Percentiles rank a stretch among this genome's conserved stretches.
Evolutionary conservation across 64 coral and sea anemone species (phyloP).

Genomic region (Dendrophyllia cribrosa): DNA sequence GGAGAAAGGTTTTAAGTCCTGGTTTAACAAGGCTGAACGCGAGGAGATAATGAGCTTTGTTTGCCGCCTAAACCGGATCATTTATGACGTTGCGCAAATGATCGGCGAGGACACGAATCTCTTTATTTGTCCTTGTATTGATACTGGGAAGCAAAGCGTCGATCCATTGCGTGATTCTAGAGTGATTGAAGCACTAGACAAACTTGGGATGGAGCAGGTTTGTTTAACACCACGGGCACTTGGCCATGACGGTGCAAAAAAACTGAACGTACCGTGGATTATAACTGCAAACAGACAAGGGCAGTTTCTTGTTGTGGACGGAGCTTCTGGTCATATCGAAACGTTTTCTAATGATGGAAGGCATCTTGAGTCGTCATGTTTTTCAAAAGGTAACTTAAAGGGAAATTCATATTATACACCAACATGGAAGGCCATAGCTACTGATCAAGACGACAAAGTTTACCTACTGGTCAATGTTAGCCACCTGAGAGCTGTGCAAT

Average conservation of each 20-base stretch:
- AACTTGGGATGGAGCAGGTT: not conserved
- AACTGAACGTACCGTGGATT: not conserved
- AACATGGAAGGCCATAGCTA: too few species aligned
- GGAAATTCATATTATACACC: too few species aligned
- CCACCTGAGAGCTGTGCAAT: too few species aligned
- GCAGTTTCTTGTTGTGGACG: not conserved
- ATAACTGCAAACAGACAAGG: not conserved
- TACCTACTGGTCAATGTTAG: too few species aligned
- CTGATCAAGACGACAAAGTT: too few species aligned
- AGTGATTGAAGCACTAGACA: not conserved
- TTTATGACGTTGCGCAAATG: constrained; percentile 16
- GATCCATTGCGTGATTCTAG: constrained; percentile 21
- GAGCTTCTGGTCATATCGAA: too few species aligned
- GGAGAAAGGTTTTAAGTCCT: not conserved
- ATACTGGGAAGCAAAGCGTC: not conserved
- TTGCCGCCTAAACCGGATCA: constrained; percentile 1
- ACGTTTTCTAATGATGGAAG: too few species aligned
- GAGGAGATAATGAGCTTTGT: constrained; percentile 40
- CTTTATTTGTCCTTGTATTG: constrained; percentile 31
- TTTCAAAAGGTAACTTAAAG: too few species aligned
- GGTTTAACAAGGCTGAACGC: constrained; percentile 30
- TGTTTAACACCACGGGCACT: not conserved
- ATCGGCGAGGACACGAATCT: not conserved
- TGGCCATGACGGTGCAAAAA: not conserved
- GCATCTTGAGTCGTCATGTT: too few species aligned